Base-by-base conservation (phyloP, 1,140 invertebrate species). In the Bombus confusus region DNA sequence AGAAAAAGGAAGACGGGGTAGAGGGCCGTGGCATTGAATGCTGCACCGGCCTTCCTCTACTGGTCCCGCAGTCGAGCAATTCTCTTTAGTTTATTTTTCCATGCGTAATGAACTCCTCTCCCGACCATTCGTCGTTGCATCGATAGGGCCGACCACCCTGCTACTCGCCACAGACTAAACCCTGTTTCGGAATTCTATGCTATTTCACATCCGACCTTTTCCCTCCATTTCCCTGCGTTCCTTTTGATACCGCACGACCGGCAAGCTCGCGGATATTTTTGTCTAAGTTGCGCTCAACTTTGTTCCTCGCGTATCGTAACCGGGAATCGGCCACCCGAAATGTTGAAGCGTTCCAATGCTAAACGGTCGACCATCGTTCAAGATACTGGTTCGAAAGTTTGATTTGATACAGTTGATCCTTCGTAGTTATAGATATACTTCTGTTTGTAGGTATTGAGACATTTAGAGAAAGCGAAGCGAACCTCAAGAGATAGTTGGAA, bases 81-180 rank as follows among this genome's bases (percentile, higher is more conserved):
- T 91, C 91, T 83, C 91, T 92, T 89, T 92, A 89, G 91, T 92
- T 92, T 91, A 92, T 91, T 92, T 92, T 91, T 91, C 91, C 90
- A 92, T 92, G 90, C 88, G 87, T 92, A 92, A 92, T 92, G 91
- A 92, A 92, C 90, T 90, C 87, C 28, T 62, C 85, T 84, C 69
- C 75, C 85, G 37, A 78, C 80, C 80, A 62, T 88, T 81, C 84
- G 84, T 85, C 83, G 87, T 87, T 92, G 91, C 91, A 88, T 91
- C 90, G 90, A 89, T 87, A 91, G 87, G 85, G 87, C 83, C 86
- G 86, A 71, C 83, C 82, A 71, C 71, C 82, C 74, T 69, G 73
- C 59, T 86, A 75, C 82, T 84, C 87, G 82, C 79, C 82, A 80
- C 79, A 64, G 82, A 86, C 86, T 80, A 89, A 91, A 90, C 88